Evolutionary conservation across 1,140 invertebrate species (phyloP).

Genomic region (Ephestia elutella): DNA sequence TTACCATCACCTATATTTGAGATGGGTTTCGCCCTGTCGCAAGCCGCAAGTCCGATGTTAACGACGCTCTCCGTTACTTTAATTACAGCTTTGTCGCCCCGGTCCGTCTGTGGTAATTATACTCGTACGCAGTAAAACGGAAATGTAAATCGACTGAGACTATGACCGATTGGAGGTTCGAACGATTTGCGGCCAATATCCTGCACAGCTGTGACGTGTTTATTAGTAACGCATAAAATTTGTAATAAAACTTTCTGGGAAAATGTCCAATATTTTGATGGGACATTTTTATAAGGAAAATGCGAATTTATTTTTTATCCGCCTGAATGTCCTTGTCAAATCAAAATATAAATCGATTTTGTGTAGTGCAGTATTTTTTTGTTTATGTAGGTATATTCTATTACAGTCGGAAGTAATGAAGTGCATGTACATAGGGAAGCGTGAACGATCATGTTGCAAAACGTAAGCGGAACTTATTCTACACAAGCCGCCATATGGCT

Average conservation of each 20-base stretch:
- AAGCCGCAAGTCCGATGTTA: constrained; percentile 41
- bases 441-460: constrained; percentile 3
- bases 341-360: neutral
- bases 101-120: constrained; percentile 53
- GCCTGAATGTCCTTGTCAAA: too few species aligned
- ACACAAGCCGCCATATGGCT: constrained; percentile 20
- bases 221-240: constrained; percentile 49
- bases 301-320: neutral
- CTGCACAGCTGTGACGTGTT: constrained; percentile 44
- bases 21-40: constrained; percentile 36
- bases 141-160: constrained; percentile 57
- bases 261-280: neutral
- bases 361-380: neutral
- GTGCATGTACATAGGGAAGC: neutral
- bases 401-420: neutral
- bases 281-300: too few species aligned
- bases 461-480: constrained; percentile 26
- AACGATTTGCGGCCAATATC: constrained; percentile 54
- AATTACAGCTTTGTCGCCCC: constrained; percentile 57
- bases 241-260: constrained; percentile 43
- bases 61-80: constrained; percentile 60
- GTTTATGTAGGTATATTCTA: neutral
- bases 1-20: neutral
- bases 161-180: constrained; percentile 42
- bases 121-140: constrained; percentile 50